Conservation (phyloP, 2,113 vertebrate species). For the Sprattus sprattus region DNA sequence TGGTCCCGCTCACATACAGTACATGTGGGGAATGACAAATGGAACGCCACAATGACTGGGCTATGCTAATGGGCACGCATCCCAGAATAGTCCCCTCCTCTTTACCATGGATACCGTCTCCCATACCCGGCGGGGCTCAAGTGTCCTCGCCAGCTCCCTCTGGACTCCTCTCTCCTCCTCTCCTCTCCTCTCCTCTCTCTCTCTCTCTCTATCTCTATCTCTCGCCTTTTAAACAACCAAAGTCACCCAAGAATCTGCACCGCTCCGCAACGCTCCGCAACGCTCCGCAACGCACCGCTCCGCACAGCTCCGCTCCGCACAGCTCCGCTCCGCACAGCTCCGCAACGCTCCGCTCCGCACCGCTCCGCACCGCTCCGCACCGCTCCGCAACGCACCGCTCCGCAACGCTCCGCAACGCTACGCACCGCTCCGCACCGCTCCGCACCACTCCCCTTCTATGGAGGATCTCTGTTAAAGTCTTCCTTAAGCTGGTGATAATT, state of each 20-base stretch:
- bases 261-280: neutral
- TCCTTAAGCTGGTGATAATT: constrained; percentile 6
- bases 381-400: too few relatives aligned
- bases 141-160: neutral
- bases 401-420: too few relatives aligned
- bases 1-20: neutral
- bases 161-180: neutral
- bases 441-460: neutral
- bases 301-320: too few relatives aligned
- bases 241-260: neutral
- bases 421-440: too few relatives aligned
- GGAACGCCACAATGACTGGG: constrained; percentile 15
- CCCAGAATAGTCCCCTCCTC: constrained; percentile 18
- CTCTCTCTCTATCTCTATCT: neutral
- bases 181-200: neutral
- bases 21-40: constrained; percentile 18
- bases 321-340: neutral
- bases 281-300: too few relatives aligned
- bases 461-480: neutral
- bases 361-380: neutral
- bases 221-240: neutral
- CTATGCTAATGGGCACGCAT: constrained; percentile 4
- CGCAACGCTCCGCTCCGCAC: neutral
- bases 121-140: neutral
- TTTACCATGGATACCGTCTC: constrained; percentile 8